These are phyloP conservation scores for Coryphaenoides rupestris DNA, from an alignment of 2,113 vertebrate genomes.

Conservation along the genomic window DNA sequence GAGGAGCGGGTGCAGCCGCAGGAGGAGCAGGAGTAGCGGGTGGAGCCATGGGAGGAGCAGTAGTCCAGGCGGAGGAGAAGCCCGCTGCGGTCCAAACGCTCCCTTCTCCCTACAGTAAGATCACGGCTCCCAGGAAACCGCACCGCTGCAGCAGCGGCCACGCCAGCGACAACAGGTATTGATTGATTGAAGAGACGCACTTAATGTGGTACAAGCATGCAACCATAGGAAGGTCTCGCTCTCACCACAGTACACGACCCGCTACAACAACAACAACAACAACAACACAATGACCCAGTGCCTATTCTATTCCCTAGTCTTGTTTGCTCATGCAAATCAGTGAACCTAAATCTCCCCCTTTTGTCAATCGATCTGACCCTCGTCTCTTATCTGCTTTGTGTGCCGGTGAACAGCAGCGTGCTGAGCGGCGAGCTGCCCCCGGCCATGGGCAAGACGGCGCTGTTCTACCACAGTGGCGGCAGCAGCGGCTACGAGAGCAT, in stretches of 20 bases:
- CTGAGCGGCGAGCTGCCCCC: conserved; percentile 95
- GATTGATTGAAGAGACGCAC: neutral
- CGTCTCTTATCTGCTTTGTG: neutral
- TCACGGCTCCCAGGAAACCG: conserved; percentile 89
- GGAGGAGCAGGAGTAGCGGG: conserved; percentile 17
- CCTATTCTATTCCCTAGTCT: no score
- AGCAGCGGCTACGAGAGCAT: conserved; percentile 98
- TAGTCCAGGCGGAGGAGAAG: conserved; percentile 70
- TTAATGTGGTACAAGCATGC: no score
- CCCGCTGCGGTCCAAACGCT: conserved; percentile 75
- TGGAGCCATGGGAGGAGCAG: conserved; percentile 52
- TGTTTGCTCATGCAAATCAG: no score
- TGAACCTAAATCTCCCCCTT: no score
- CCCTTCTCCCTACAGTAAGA: conserved; percentile 97
- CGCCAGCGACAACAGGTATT: conserved; percentile 84
- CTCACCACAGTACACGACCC: no score
- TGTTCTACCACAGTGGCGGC: conserved; percentile 96
- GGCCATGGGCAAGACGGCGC: conserved; percentile 94
- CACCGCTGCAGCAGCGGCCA: conserved; percentile 97
- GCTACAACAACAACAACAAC: no score
- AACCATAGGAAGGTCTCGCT: no score
- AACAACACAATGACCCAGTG: no score
- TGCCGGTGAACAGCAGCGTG: conserved; percentile 82
- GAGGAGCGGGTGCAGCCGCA: conserved; percentile 35
- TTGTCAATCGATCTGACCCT: neutral